Evolutionary conservation across 2,888 invertebrate genomes (phyloP).

Genomic region (Eulithis prunata): DNA sequence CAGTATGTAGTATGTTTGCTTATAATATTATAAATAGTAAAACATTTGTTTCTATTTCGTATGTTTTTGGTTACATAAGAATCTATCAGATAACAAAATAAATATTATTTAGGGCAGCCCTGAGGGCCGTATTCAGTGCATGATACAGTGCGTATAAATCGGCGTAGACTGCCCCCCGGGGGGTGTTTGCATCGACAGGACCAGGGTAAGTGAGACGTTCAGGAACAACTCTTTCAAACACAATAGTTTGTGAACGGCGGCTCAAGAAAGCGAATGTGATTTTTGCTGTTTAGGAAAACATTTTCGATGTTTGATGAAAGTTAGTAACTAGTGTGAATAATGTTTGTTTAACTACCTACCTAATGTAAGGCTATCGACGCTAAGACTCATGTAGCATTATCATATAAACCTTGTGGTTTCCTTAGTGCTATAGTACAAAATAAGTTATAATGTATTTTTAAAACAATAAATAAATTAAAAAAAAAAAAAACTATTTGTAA

Average conservation of each 20-base stretch:
- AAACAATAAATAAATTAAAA: too few relatives aligned
- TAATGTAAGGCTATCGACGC: too few relatives aligned
- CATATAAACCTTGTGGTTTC: too few relatives aligned
- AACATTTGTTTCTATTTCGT: too few relatives aligned
- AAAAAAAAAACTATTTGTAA: too few relatives aligned
- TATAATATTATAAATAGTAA: too few relatives aligned
- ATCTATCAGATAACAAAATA: neutral
- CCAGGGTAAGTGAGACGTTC: constrained; percentile 37
- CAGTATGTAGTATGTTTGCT: too few relatives aligned
- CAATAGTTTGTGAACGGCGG: constrained; percentile 22
- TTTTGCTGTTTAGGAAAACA: neutral
- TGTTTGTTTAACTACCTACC: too few relatives aligned
- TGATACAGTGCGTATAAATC: constrained; percentile 78
- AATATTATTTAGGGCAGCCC: constrained; percentile 26
- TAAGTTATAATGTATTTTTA: too few relatives aligned
- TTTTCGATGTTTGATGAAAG: neutral
- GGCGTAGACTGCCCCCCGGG: constrained; percentile 68
- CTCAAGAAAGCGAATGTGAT: constrained; percentile 28
- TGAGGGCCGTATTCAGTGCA: constrained; percentile 43
- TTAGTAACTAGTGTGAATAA: too few relatives aligned
- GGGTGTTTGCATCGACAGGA: constrained; percentile 68
- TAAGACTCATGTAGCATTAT: too few relatives aligned
- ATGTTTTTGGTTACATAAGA: neutral
- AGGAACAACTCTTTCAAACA: constrained; percentile 25
- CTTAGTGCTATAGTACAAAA: too few relatives aligned